phyloP scores from a whole-genome alignment of 2,113 vertebrate genomes.

The Peromyscus maniculatus region DNA sequence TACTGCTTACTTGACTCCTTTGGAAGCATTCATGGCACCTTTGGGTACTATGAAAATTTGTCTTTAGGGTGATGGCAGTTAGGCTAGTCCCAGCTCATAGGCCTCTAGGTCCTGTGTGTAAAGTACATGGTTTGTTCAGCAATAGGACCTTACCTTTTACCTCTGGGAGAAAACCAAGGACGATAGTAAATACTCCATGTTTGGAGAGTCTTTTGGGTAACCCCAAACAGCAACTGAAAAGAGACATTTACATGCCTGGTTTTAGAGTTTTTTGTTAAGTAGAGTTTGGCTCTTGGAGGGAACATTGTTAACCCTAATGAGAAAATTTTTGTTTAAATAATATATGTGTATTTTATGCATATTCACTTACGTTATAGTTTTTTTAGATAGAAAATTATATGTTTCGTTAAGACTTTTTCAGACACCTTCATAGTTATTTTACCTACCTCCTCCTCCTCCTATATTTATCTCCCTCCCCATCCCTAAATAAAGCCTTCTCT shows the following conservation, averaged over 20 bases:
- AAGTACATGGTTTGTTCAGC: background rate
- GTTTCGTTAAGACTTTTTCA: background rate
- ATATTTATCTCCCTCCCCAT: background rate
- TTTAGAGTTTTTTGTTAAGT: background rate
- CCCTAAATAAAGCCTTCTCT: background rate
- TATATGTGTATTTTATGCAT: background rate
- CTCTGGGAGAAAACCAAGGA: background rate
- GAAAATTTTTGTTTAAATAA: background rate
- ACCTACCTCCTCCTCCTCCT: background rate
- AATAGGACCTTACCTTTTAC: background rate
- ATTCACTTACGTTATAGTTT: background rate
- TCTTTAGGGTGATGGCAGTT: background rate
- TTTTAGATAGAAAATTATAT: background rate
- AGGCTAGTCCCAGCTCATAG: background rate
- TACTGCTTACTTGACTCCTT: background rate
- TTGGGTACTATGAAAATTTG: background rate
- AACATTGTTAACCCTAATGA: background rate
- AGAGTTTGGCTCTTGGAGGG: background rate
- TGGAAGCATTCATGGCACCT: background rate
- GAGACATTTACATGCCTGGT: background rate
- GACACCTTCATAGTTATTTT: background rate
- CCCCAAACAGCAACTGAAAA: background rate
- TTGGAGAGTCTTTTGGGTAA: background rate
- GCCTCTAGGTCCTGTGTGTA: background rate
- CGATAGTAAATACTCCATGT: background rate